Percentiles rank a stretch among this genome's conserved stretches.
phyloP scores from a whole-genome alignment of 1,140 invertebrate species.

The Dendroctonus ponderosae region DNA sequence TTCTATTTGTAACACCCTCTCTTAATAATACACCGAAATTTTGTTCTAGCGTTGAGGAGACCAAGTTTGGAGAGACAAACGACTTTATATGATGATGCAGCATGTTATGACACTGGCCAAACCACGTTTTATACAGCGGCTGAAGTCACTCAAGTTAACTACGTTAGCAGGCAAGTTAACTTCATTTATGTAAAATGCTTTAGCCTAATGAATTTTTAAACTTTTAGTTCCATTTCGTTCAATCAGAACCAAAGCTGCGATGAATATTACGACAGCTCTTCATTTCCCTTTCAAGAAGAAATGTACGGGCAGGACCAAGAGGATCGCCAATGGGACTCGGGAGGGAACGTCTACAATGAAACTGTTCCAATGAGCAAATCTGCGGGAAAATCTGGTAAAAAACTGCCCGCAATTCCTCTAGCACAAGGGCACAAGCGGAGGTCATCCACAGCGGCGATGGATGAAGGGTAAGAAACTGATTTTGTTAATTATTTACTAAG shows the following conservation, averaged over 20 bases:
- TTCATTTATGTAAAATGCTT: not conserved
- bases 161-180: constrained; percentile 21
- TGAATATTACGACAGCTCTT: constrained; percentile 56
- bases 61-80: constrained; percentile 78
- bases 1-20: no score
- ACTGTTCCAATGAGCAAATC: constrained; percentile 34
- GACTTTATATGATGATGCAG: constrained; percentile 72
- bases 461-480: constrained; percentile 25
- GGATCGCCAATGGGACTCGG: constrained; percentile 68
- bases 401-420: constrained; percentile 48
- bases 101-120: constrained; percentile 39
- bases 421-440: constrained; percentile 49
- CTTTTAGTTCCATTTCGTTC: constrained; percentile 37
- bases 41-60: constrained; percentile 55
- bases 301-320: constrained; percentile 65
- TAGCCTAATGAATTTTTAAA: not conserved
- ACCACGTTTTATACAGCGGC: constrained; percentile 38
- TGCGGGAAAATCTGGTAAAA: constrained; percentile 49
- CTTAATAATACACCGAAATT: not conserved
- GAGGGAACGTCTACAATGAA: constrained; percentile 51
- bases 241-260: constrained; percentile 48
- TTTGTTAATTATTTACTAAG: no score
- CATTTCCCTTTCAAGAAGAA: constrained; percentile 55
- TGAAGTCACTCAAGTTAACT: constrained; percentile 40
- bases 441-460: constrained; percentile 47